These are phyloP conservation scores for Drosophila lacteicornis DNA, from an alignment of 1,140 invertebrate species.

Conservation along the genomic window DNA sequence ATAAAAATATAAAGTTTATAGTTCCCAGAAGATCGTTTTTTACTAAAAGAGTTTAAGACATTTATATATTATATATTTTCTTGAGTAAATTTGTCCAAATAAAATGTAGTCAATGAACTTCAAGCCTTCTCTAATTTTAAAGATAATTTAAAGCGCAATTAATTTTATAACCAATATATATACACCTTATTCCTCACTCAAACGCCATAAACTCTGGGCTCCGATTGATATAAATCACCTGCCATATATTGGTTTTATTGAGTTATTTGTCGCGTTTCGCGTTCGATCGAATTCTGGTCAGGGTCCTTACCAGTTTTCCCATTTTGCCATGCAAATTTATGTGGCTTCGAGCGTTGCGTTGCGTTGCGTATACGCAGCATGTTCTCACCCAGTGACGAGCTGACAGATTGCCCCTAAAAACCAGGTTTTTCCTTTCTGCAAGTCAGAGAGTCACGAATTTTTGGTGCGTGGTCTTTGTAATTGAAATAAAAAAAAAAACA, in stretches of 20 bases:
- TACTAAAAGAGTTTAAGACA: no score
- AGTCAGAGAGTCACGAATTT: slow-evolving; percentile 52
- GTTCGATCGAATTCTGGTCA: slow-evolving; percentile 27
- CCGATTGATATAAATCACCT: slow-evolving; percentile 7
- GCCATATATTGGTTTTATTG: background rate
- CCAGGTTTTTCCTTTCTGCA: slow-evolving; percentile 31
- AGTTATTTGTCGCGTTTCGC: slow-evolving; percentile 13
- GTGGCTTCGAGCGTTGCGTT: slow-evolving; percentile 11
- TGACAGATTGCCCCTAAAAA: slow-evolving; percentile 19
- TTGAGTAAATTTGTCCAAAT: no score
- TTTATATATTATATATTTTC: no score
- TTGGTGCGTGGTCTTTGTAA: slow-evolving; percentile 62
- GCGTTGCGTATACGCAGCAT: slow-evolving; percentile 55
- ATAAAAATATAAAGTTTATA: background rate
- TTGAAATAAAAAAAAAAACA: slow-evolving; percentile 32
- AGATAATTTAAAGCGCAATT: background rate
- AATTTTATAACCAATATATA: background rate
- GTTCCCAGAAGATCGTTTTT: background rate
- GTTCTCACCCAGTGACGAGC: slow-evolving; percentile 26
- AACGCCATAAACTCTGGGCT: background rate
- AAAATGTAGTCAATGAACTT: no score
- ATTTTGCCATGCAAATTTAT: slow-evolving; percentile 47
- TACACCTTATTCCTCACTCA: background rate
- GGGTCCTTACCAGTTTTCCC: slow-evolving; percentile 22
- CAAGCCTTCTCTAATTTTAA: background rate